Percentiles rank a stretch among this genome's conserved stretches.
phyloP scores from a whole-genome alignment of 1,140 invertebrate species.

The Yoshiicerus persimilis region DNA sequence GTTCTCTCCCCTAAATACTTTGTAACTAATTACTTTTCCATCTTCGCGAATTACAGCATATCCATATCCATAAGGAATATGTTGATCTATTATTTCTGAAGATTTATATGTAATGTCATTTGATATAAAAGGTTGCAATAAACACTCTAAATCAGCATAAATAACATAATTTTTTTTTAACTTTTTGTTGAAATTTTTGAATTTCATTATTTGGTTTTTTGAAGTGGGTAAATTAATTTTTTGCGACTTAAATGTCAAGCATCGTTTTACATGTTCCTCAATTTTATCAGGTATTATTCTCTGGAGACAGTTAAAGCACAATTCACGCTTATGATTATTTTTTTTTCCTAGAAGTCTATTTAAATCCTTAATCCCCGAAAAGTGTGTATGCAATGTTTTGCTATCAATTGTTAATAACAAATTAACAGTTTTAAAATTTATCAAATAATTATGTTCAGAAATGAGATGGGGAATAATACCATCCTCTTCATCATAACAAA shows the following conservation, averaged over 20 bases:
- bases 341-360: background rate
- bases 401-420: background rate
- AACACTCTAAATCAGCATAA: background rate
- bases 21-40: background rate
- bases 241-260: background rate
- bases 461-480: background rate
- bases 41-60: background rate
- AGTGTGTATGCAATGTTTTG: background rate
- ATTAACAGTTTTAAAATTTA: background rate
- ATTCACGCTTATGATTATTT: background rate
- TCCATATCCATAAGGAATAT: background rate
- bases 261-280: background rate
- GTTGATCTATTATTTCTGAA: background rate
- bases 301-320: slow-evolving; percentile 33
- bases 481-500: background rate
- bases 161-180: background rate
- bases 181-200: background rate
- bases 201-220: background rate
- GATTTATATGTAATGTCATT: background rate
- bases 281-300: background rate
- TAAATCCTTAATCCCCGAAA: background rate
- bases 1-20: background rate
- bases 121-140: background rate
- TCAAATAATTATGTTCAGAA: background rate
- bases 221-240: background rate